Percentiles rank a stretch among this genome's conserved stretches.
Conservation (phyloP, 2,888 invertebrate genomes). For the Prenolepis imparis region DNA sequence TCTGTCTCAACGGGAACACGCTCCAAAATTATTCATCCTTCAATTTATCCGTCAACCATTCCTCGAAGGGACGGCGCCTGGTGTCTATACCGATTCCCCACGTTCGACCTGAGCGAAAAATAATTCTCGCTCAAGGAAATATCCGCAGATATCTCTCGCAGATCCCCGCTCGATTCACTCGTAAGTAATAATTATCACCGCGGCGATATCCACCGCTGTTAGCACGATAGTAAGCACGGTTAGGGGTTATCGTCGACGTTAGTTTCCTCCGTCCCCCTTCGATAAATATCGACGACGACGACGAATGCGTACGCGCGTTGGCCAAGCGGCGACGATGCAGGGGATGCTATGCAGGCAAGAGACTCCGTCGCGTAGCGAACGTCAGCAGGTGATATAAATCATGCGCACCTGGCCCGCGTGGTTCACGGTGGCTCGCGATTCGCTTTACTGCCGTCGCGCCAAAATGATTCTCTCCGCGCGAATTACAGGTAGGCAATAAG, state of each 20-base stretch:
- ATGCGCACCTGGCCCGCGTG: slow-evolving; percentile 52
- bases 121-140: slow-evolving; percentile 34
- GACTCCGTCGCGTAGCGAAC: slow-evolving; percentile 26
- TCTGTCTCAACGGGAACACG: neutral
- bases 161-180: slow-evolving; percentile 69
- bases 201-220: slow-evolving; percentile 67
- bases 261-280: neutral
- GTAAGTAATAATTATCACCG: slow-evolving; percentile 72
- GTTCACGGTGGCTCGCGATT: slow-evolving; percentile 57
- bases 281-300: slow-evolving; percentile 60
- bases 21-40: slow-evolving; percentile 46
- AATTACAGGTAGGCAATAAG: slow-evolving; percentile 53
- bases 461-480: slow-evolving; percentile 55
- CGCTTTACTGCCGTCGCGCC: slow-evolving; percentile 55
- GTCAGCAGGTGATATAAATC: slow-evolving; percentile 57
- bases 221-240: slow-evolving; percentile 58
- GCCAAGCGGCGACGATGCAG: neutral
- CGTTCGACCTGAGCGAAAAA: slow-evolving; percentile 33
- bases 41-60: slow-evolving; percentile 13
- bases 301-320: neutral
- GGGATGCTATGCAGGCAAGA: neutral
- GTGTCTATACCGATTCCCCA: neutral
- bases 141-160: slow-evolving; percentile 49
- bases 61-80: slow-evolving; percentile 27
- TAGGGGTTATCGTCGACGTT: slow-evolving; percentile 61